Evolutionary conservation across 2,113 vertebrate genomes (phyloP).

Genomic region (Crotalus horridus): DNA sequence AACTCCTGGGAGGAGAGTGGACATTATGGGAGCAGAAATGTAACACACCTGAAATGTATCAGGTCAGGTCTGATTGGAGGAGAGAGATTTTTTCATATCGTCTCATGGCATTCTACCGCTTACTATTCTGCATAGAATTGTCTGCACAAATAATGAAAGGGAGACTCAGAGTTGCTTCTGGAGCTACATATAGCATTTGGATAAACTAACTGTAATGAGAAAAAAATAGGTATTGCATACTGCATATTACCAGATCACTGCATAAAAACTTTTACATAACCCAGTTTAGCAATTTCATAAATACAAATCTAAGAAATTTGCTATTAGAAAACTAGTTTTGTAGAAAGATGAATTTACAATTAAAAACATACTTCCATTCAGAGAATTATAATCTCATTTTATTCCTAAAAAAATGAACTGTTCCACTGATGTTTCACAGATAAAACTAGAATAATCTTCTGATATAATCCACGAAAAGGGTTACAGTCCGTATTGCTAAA

Average conservation of each 20-base stretch:
- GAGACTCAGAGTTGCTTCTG: background rate
- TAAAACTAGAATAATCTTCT: background rate
- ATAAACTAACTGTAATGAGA: background rate
- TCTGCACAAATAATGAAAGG: background rate
- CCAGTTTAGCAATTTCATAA: background rate
- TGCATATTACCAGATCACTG: background rate
- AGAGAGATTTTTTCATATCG: background rate
- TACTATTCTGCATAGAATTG: background rate
- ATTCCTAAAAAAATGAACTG: background rate
- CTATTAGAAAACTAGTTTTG: background rate
- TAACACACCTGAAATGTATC: background rate
- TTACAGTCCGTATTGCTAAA: background rate
- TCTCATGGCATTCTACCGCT: background rate
- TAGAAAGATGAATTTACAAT: background rate
- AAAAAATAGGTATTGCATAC: too few species aligned
- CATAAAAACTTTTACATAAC: background rate
- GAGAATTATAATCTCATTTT: background rate
- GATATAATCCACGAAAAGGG: background rate
- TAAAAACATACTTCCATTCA: background rate
- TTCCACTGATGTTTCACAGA: background rate
- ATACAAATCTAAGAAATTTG: background rate
- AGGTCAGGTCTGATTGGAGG: background rate
- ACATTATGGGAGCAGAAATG: background rate
- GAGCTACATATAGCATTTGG: background rate
- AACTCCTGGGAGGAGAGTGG: background rate